Conservation (phyloP, 2,888 invertebrate genomes). For the Heteropelma amictum region DNA sequence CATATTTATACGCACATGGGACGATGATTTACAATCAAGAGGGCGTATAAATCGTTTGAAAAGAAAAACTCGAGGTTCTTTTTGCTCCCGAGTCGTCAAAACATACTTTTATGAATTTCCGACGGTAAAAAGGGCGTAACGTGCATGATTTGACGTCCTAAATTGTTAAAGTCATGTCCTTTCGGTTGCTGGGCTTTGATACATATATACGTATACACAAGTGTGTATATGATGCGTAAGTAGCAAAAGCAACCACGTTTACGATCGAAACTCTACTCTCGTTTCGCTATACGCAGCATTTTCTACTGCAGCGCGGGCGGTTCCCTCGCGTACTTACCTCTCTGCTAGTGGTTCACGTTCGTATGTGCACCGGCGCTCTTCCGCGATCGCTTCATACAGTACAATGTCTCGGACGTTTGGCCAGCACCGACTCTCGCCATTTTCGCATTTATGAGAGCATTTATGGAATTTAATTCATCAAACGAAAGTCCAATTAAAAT, state of each 20-base stretch:
- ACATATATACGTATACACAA: background rate
- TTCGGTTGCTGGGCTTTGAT: background rate
- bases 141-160: background rate
- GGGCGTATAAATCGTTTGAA: background rate
- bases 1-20: background rate
- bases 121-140: background rate
- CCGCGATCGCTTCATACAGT: slow-evolving; percentile 2
- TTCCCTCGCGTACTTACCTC: background rate
- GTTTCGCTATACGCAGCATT: slow-evolving; percentile 19
- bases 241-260: slow-evolving; percentile 49
- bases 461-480: too few species aligned
- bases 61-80: background rate
- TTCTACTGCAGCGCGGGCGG: slow-evolving; percentile 12
- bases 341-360: slow-evolving; percentile 14
- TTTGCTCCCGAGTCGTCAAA: background rate
- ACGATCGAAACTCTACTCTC: slow-evolving; percentile 37
- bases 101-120: background rate
- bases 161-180: background rate
- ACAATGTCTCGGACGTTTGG: slow-evolving; percentile 11
- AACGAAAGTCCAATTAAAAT: too few species aligned
- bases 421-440: background rate
- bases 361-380: slow-evolving; percentile 21
- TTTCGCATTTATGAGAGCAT: background rate
- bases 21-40: background rate
- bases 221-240: slow-evolving; percentile 6